A percentile compares a stretch with the other conserved stretches of the same genome.
phyloP scores from a whole-genome alignment of 1,140 invertebrate genomes.

The Bombus soroeensis region DNA sequence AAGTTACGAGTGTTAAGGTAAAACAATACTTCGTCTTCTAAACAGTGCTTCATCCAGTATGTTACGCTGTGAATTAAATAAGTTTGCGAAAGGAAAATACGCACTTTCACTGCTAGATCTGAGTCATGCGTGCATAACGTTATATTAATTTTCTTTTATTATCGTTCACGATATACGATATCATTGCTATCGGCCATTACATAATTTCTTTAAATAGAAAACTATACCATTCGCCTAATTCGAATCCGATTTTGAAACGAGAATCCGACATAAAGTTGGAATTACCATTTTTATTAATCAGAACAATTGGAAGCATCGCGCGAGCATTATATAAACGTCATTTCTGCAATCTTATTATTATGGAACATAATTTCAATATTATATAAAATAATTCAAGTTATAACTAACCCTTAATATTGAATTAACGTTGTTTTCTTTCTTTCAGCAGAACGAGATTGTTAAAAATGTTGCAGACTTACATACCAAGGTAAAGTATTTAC shows the following conservation, averaged over 20 bases:
- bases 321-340: neutral
- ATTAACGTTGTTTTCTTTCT: neutral
- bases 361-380: too few relatives aligned
- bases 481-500: neutral
- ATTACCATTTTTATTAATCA: neutral
- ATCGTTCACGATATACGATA: neutral
- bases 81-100: conserved; percentile 23
- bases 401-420: neutral
- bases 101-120: conserved; percentile 25
- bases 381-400: neutral
- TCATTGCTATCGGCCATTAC: neutral
- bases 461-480: neutral
- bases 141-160: conserved; percentile 4
- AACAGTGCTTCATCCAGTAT: neutral
- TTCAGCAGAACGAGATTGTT: neutral
- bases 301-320: neutral
- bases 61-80: neutral
- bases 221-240: neutral
- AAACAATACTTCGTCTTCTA: neutral
- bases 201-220: neutral
- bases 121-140: neutral
- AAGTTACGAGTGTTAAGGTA: neutral
- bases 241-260: neutral
- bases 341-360: neutral
- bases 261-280: too few relatives aligned